phyloP scores from a whole-genome alignment of 2,113 vertebrate genomes.

The Nerophis lumbriciformis region DNA sequence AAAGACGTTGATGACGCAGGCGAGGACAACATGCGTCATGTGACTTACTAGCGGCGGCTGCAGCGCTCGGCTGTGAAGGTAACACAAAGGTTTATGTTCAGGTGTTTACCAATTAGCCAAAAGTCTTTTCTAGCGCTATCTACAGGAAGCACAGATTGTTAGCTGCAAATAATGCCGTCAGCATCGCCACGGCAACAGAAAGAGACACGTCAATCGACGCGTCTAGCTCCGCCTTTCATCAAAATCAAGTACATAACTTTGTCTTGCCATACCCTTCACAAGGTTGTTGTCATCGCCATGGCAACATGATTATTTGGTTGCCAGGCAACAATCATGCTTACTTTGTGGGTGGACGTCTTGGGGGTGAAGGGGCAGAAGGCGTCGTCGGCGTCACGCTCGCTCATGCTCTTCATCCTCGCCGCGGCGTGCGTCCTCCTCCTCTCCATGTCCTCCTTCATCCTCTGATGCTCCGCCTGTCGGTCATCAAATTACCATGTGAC shows the following conservation, averaged over 20 bases:
- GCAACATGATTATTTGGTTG: not conserved
- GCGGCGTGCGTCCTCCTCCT: constrained; percentile 68
- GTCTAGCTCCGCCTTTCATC: no score
- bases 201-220: no score
- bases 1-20: not conserved
- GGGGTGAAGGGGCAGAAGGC: constrained; percentile 63
- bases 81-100: constrained; percentile 18
- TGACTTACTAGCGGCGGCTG: constrained; percentile 56
- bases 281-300: no score
- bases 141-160: no score
- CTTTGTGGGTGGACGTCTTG: constrained; percentile 75
- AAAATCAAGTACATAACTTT: no score
- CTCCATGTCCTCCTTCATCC: constrained; percentile 71
- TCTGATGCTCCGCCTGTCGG: constrained; percentile 72
- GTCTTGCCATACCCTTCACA: no score
- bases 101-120: no score
- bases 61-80: constrained; percentile 51
- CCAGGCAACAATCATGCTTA: constrained; percentile 1
- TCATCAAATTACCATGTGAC: not conserved
- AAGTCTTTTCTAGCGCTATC: no score
- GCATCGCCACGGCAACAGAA: no score
- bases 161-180: no score
- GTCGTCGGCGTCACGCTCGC: constrained; percentile 61
- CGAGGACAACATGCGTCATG: constrained; percentile 13
- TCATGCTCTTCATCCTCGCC: constrained; percentile 73